Evolutionary conservation across 2,797 vertebrate genomes (phyloP), one percentile per base, ranked within the genome.

Genomic region (Pelobates cultripes): DNA sequence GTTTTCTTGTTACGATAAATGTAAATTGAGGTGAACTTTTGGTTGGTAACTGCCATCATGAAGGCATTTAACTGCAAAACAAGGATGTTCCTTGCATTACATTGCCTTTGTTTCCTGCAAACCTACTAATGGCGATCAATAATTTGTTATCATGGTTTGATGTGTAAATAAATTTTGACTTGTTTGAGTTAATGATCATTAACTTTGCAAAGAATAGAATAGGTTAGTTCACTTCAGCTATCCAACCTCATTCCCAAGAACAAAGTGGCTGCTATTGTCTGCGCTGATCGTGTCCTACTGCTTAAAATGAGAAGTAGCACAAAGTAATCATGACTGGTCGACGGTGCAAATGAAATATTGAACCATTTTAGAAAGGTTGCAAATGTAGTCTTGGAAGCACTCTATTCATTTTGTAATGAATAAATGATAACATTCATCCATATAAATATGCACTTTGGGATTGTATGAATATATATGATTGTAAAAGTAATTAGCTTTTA

Each of bases 321-420:
- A 44, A 79, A 55, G 45, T 15, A 75, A 70, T 61, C 42, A 75
- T 75, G 41, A 53, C 72, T n/a, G 3, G 51, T 69, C 10, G 43
- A 74, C 41, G n/a, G 14, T 14, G 72, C 5, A 75, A 68, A 69
- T 75, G 10, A 80, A 70, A 75, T 70, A 60, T 74, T 74, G n/a
- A 80, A 72, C 28, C 28, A 42, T 47, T 51, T 63, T 72, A 41
- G 51, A 7, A 70, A 71, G 44, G 41, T 67, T 75, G 72, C 7
- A 69, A 44, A 47, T 55, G 15, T 68, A 4, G 71, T 70, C 51
- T 43, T 73, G 40, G 40, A 73, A 41, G 14, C 41, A 42, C 43
- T 44, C 43, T 70, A 70, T 43, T 70, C 68, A 45, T 70, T 70
- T 70, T 44, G 5, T 44, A 57, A 70, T 70, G 68, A 70, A 45